A percentile compares a stretch with the other conserved stretches of the same genome.
Conservation (phyloP, 2,888 invertebrate species). For the Junonia oenone region DNA sequence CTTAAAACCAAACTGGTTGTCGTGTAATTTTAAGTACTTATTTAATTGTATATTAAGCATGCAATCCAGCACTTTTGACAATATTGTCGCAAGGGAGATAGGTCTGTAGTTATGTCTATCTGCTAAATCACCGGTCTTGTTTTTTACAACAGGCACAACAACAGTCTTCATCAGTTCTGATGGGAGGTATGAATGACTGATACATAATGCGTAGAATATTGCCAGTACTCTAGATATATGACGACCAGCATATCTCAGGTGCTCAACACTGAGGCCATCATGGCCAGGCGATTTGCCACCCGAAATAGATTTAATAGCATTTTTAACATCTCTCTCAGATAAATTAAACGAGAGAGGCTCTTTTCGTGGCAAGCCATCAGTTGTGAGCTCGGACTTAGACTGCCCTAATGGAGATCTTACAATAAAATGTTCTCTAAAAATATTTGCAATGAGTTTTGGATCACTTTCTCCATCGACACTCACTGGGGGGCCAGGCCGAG, state of each 20-base stretch:
- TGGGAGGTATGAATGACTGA: slow-evolving; percentile 5
- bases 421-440: slow-evolving; percentile 17
- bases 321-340: neutral
- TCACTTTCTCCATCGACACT: slow-evolving; percentile 19
- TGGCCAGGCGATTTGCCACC: slow-evolving; percentile 18
- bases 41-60: neutral
- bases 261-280: slow-evolving; percentile 19
- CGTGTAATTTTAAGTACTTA: neutral
- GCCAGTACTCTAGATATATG: slow-evolving; percentile 9
- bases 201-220: slow-evolving; percentile 3
- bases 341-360: too few relatives aligned
- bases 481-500: slow-evolving; percentile 17
- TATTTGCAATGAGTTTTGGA: slow-evolving; percentile 12
- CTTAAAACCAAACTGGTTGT: slow-evolving; percentile 1
- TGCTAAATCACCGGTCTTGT: slow-evolving; percentile 25
- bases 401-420: slow-evolving; percentile 6
- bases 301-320: neutral
- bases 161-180: slow-evolving; percentile 12
- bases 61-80: slow-evolving; percentile 3
- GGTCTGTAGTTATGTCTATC: slow-evolving; percentile 28
- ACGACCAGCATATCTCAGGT: slow-evolving; percentile 11
- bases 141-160: slow-evolving; percentile 24
- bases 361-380: too few relatives aligned
- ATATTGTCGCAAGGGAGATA: slow-evolving; percentile 1
- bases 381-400: neutral